A percentile compares a stretch with the other conserved stretches of the same genome.
Conservation (phyloP, 2,888 invertebrate species). For the Boloria selene region DNA sequence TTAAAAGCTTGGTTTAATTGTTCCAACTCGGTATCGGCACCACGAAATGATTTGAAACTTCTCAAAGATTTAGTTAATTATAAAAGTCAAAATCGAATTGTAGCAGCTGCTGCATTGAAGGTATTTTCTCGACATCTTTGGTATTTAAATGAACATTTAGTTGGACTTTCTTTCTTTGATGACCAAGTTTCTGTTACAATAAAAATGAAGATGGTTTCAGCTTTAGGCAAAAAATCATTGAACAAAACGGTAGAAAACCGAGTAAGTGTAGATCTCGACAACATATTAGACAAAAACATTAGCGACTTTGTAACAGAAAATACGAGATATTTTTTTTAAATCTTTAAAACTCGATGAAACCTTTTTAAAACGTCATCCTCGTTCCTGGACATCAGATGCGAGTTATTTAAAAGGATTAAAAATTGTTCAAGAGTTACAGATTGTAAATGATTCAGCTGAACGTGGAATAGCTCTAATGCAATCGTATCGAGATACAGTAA, state of each 20-base stretch:
- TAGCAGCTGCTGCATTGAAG: background rate
- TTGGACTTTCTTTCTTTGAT: background rate
- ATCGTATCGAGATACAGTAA: background rate
- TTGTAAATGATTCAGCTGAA: background rate
- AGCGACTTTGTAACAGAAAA: background rate
- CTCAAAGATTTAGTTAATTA: background rate
- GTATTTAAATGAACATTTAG: background rate
- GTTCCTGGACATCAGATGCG: background rate
- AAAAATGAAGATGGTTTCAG: background rate
- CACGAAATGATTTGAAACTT: background rate
- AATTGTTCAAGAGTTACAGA: background rate
- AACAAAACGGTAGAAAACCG: background rate
- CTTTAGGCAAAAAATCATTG: background rate
- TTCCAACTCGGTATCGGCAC: background rate
- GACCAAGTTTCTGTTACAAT: background rate
- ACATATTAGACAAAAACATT: background rate
- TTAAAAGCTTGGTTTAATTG: background rate
- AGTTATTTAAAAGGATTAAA: background rate
- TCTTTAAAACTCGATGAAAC: background rate
- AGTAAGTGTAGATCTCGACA: background rate
- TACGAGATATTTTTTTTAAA: background rate
- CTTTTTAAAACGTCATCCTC: background rate
- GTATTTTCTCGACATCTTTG: constrained; percentile 1
- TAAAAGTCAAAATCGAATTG: background rate
- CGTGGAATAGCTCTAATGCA: background rate